Conservation (phyloP, 2,888 invertebrate genomes). For the Tinea trinotella region DNA sequence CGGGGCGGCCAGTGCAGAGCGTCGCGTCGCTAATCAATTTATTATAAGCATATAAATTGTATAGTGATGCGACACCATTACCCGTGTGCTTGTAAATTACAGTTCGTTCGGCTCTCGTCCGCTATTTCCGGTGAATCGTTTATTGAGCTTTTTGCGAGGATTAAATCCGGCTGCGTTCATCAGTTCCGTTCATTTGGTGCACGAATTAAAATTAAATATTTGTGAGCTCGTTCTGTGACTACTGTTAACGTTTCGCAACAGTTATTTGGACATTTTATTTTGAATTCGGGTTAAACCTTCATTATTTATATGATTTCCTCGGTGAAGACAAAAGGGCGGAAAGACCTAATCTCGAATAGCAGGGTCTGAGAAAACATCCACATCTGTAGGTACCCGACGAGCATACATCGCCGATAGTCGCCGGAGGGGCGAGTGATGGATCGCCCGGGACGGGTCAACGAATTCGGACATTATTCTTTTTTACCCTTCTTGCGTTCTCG, state of each 20-base stretch:
- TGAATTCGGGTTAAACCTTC: conserved; percentile 8
- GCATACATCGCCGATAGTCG: conserved; percentile 59
- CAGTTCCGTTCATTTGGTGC: conserved; percentile 14
- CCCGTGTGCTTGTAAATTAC: conserved; percentile 62
- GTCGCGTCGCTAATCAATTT: conserved; percentile 55
- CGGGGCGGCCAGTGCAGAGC: background rate
- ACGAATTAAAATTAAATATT: conserved; percentile 12
- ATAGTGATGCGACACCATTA: conserved; percentile 66
- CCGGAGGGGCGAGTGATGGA: conserved; percentile 68
- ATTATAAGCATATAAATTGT: conserved; percentile 70
- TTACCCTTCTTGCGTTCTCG: conserved; percentile 69
- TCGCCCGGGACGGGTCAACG: conserved; percentile 73
- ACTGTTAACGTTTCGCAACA: background rate
- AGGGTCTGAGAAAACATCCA: conserved; percentile 49
- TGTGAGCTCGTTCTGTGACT: background rate
- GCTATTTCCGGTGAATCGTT: conserved; percentile 49
- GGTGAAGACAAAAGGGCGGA: conserved; percentile 39
- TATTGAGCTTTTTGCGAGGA: conserved; percentile 48
- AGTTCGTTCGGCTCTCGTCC: conserved; percentile 36
- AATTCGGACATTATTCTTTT: conserved; percentile 75
- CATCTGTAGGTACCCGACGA: conserved; percentile 44
- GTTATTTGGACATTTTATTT: background rate
- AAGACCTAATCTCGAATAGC: conserved; percentile 58
- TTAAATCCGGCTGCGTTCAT: conserved; percentile 22
- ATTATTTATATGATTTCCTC: conserved; percentile 28